Conservation (phyloP, 2,113 vertebrate genomes). For the Edolisoma coerulescens region DNA sequence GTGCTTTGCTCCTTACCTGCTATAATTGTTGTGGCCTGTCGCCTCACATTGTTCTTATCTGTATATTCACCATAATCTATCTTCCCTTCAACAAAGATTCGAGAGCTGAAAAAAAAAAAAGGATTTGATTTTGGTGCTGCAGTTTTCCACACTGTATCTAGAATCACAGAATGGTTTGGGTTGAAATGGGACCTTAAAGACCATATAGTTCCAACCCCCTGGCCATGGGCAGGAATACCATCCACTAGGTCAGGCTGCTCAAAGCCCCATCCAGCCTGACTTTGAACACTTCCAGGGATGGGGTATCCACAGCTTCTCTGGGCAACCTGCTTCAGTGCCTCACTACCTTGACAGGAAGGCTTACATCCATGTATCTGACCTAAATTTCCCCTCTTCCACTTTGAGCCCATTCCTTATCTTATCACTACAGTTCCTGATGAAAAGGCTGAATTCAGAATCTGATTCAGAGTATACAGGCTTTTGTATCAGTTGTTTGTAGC, state of each 20-base stretch:
- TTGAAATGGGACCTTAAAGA: not conserved
- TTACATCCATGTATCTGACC: not conserved
- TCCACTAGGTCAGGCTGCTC: not conserved
- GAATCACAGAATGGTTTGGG: not conserved
- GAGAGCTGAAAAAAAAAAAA: slow-evolving; percentile 69
- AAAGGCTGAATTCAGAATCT: not conserved
- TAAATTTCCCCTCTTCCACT: not conserved
- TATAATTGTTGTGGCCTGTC: slow-evolving; percentile 95
- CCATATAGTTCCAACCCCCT: not conserved
- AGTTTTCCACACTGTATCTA: not conserved
- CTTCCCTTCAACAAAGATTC: slow-evolving; percentile 91
- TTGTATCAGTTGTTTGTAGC: not conserved
- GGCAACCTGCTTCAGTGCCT: not conserved
- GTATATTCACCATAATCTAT: slow-evolving; percentile 95
- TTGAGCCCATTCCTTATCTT: not conserved
- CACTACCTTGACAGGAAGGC: not conserved
- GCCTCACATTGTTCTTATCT: slow-evolving; percentile 92
- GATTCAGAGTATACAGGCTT: not conserved
- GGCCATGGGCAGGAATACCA: not conserved
- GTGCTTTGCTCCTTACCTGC: slow-evolving; percentile 77
- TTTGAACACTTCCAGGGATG: not conserved
- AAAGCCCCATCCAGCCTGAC: not conserved
- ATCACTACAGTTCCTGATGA: not conserved
- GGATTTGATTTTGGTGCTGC: not conserved
- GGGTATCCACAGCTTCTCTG: not conserved